Base-by-base conservation (phyloP, 1,140 invertebrate genomes). In the Arion vulgaris region DNA sequence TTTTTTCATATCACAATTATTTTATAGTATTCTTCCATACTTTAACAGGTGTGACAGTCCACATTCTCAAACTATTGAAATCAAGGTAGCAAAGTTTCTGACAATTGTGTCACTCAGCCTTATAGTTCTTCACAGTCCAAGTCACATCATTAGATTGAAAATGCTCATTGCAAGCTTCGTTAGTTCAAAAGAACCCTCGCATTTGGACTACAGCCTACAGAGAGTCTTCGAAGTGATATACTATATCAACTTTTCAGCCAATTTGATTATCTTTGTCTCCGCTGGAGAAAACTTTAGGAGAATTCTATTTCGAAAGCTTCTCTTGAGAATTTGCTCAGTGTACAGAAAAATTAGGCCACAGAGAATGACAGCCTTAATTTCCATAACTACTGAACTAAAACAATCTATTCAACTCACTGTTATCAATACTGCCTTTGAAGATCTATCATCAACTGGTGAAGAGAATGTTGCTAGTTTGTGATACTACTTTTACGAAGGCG, bases 231-330 rank as follows among this genome's bases (percentile, higher is more conserved):
- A 83, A 57, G 32, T 76, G 4, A 62, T 83, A 39, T 83, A 73
- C 51, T 79, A 83, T 39, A n/a, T 83, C 39, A 80, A 80, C 53
- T 83, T 83, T 28, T 83, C 76, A 19, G 53, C 49, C 26, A 81
- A 72, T 34, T 62, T 81, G 11, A 28, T 53, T 17, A 72, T 81
- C 34, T 81, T 51, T 34, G 32, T 45, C 49, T 34, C 34, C 0
- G 68, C 69, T 19, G 80, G 80, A 0, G 69, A 53, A 0, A 74
- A 73, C 11, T 81, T 81, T 28, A 51, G 69, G 26, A 51, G 49
- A 41, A 72, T 39, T 5, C 34, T 81, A n/a, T 5, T 4, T 17
- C 51, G 26, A 4, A 34, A 57, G 34, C n/a, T 34, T 19, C 41
- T 34, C 76, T 34, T 9, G 1, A 66, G 19, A 23, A 7, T 66